Conservation (phyloP, 2,888 invertebrate species). For the Polydrusus pterygomalis region DNA sequence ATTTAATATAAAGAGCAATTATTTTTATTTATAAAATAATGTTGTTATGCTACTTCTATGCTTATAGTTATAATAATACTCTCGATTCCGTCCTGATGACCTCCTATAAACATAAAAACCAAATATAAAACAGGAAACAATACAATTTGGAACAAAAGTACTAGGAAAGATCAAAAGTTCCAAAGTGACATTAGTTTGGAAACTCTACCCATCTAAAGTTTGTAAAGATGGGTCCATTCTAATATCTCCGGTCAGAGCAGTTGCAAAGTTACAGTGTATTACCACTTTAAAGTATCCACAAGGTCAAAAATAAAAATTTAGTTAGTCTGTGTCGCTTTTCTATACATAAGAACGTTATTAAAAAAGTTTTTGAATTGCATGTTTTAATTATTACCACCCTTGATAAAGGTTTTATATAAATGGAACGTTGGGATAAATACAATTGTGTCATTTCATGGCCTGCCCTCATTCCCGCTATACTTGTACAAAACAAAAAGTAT, state of each 20-base stretch:
- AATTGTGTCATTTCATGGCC: no score
- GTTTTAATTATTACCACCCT: no score
- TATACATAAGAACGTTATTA: not conserved
- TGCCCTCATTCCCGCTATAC: no score
- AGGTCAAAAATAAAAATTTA: not conserved
- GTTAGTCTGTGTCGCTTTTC: not conserved
- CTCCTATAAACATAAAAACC: not conserved
- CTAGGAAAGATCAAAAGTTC: constrained; percentile 12
- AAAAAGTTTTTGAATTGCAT: no score
- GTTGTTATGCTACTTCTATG: no score
- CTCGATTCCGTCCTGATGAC: no score
- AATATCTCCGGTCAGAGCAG: constrained; percentile 28
- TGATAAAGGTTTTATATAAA: no score
- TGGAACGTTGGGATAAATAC: no score
- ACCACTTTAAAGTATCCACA: constrained; percentile 10
- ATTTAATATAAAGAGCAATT: no score
- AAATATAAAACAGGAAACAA: not conserved
- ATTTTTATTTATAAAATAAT: no score
- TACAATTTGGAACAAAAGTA: constrained; percentile 3
- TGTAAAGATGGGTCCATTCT: constrained; percentile 13
- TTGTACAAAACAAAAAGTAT: no score
- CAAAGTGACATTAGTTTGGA: constrained; percentile 24
- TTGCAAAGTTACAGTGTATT: constrained; percentile 18
- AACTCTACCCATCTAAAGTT: constrained; percentile 33
- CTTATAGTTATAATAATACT: no score